Base-by-base conservation (phyloP, 53 echinoderm and acorn worm species). In the Patiria pectinifera region DNA sequence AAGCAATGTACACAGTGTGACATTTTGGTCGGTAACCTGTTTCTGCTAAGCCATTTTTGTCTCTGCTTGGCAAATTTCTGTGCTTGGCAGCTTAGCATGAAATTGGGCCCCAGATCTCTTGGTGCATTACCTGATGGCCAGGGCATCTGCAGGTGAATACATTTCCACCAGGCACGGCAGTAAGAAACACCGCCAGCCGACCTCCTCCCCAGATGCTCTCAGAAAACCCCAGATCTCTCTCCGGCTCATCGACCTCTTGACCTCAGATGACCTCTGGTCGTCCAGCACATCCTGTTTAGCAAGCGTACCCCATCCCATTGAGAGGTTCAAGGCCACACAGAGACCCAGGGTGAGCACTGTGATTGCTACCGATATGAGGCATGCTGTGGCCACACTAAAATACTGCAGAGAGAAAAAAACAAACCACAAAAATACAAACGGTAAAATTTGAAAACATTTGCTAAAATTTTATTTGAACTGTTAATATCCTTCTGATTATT, bases 121-220 rank as follows among this genome's bases (percentile, higher is more conserved):
- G 35, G 35, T 35, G 35, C 35, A 35, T 35, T 35, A 91, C 91
- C 91, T 91, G 63, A 91, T 48, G 13, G 48, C 47, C 12, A 91
- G 47, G 63, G 91, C 91, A 25, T 63, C 15, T 13, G 82, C 44
- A 23, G 91, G 80, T 25, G 80, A 47, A 22, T 62, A 91, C 6
- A 62, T 58, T 21, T 66, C 70, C 91, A 91, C 24, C 16, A 91
- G 46, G 82, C 81, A 91, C 16, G 91, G 91, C 8, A 91, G 66
- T n/a, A 91, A 22, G 82, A 60, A 91, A 61, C 91, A 91, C 19
- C 91, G 81, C 91, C 80, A 91, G 14, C 91, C 91, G 12, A 91
- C 69, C 82, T 91, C 91, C 69, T 91, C 91, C 26, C 82, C 91
- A 43, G 91, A 61, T 44, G 70, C 91, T 91, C 82, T 82, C n/a